Evolutionary conservation across 1,140 invertebrate genomes (phyloP).

Genomic region (Muscidifurax raptorellus): DNA sequence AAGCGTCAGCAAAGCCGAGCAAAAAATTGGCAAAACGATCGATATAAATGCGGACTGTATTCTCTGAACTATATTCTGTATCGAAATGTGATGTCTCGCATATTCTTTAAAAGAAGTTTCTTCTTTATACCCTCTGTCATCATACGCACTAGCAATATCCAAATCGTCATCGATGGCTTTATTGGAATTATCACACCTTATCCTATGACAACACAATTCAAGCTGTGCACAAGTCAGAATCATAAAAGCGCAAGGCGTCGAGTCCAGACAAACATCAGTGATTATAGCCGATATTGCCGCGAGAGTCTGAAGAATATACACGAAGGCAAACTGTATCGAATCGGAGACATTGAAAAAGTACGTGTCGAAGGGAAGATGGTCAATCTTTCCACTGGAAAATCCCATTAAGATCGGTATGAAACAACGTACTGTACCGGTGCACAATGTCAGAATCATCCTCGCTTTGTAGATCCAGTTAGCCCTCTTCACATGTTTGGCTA

Average conservation of each 20-base stretch:
- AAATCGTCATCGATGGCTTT: not conserved
- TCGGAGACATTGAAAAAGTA: constrained; percentile 15
- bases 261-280: constrained; percentile 59
- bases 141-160: not conserved
- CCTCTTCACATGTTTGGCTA: not conserved
- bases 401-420: not conserved
- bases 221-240: constrained; percentile 58
- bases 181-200: constrained; percentile 7
- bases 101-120: not conserved
- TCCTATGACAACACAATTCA: constrained; percentile 59
- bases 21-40: constrained; percentile 58
- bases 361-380: not conserved
- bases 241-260: constrained; percentile 54
- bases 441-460: not conserved
- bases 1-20: constrained; percentile 58
- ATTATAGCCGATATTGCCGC: constrained; percentile 47
- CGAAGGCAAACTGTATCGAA: not conserved
- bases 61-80: not conserved
- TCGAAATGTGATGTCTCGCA: constrained; percentile 24
- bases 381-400: not conserved
- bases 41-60: constrained; percentile 57
- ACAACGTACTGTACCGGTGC: not conserved
- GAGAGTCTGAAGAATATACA: constrained; percentile 18
- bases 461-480: not conserved
- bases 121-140: constrained; percentile 37